Percentiles rank a stretch among this genome's conserved stretches.
Evolutionary conservation across 2,888 invertebrate species (phyloP).

Genomic region (Dicyrtomina minuta): DNA sequence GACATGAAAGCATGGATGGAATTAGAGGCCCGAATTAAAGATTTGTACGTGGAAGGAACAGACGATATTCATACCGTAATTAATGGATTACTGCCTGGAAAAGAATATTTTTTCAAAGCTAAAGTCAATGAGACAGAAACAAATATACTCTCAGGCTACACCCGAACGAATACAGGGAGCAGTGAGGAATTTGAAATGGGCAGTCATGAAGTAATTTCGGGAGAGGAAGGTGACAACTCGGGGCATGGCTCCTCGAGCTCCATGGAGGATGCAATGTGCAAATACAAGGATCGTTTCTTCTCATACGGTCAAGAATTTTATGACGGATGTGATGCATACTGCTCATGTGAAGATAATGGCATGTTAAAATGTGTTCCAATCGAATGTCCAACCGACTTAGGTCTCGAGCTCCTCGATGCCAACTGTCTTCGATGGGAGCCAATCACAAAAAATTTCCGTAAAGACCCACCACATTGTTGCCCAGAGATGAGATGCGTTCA

Average conservation of each 20-base stretch:
- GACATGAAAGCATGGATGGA: constrained; percentile 46
- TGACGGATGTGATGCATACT: constrained; percentile 77
- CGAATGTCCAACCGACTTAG: constrained; percentile 80
- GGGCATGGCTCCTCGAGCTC: not conserved
- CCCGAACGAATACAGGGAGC: constrained; percentile 12
- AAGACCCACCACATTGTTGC: constrained; percentile 77
- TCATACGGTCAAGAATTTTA: constrained; percentile 69
- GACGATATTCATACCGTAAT: constrained; percentile 47
- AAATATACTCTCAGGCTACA: constrained; percentile 42
- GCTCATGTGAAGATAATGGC: constrained; percentile 71
- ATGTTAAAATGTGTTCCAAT: constrained; percentile 73
- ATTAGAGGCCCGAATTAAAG: constrained; percentile 40
- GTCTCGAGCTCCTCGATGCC: constrained; percentile 79
- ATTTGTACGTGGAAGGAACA: constrained; percentile 44
- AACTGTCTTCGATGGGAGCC: constrained; percentile 85
- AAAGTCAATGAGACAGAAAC: constrained; percentile 44
- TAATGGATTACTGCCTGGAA: constrained; percentile 38
- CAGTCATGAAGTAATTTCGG: constrained; percentile 30
- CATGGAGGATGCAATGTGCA: constrained; percentile 50
- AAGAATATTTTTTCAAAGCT: constrained; percentile 51
- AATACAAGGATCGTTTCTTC: constrained; percentile 55
- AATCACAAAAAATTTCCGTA: constrained; percentile 65
- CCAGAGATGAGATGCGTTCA: constrained; percentile 76
- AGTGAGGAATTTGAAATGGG: constrained; percentile 28
- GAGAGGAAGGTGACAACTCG: constrained; percentile 32